Percentiles rank a stretch among this genome's conserved stretches.
These are phyloP conservation scores for Drepana falcataria DNA, from an alignment of 2,888 invertebrate species.

Conservation along the genomic window DNA sequence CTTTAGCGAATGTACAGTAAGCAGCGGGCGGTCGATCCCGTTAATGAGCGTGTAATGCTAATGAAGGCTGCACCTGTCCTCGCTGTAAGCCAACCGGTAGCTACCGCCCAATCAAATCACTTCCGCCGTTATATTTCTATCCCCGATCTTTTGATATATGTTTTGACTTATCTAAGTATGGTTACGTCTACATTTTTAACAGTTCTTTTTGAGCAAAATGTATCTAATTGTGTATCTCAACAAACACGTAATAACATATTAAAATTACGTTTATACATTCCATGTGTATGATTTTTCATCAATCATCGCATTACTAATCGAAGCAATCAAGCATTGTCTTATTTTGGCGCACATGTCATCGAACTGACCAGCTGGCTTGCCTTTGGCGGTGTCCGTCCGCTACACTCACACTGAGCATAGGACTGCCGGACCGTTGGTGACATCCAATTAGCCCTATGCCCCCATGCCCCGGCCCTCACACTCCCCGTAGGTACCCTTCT, in stretches of 20 bases:
- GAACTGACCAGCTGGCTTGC: conserved; percentile 19
- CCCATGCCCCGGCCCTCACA: conserved; percentile 34
- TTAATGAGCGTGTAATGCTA: conserved; percentile 67
- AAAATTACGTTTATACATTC: background rate
- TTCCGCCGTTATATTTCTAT: conserved; percentile 5
- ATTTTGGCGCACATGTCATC: conserved; percentile 43
- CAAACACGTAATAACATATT: background rate
- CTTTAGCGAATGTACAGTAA: conserved; percentile 25
- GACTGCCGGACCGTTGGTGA: conserved; percentile 63
- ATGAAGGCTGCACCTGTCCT: conserved; percentile 55
- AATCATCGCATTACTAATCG: background rate
- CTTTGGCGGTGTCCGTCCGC: conserved; percentile 5
- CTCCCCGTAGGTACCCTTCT: conserved; percentile 28
- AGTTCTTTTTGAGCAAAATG: no score
- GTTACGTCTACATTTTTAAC: no score
- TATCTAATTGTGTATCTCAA: background rate
- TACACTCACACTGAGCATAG: conserved; percentile 24
- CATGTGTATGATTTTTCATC: background rate
- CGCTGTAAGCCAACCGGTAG: conserved; percentile 24
- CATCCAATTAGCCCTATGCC: conserved; percentile 71
- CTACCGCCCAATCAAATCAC: conserved; percentile 7
- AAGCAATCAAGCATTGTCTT: conserved; percentile 41
- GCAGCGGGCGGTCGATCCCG: conserved; percentile 38
- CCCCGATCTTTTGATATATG: background rate
- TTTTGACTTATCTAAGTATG: no score